Evolutionary conservation across 2,113 vertebrate species (phyloP), one percentile per base, ranked within the genome.

Genomic region (Syngnathus typhle): DNA sequence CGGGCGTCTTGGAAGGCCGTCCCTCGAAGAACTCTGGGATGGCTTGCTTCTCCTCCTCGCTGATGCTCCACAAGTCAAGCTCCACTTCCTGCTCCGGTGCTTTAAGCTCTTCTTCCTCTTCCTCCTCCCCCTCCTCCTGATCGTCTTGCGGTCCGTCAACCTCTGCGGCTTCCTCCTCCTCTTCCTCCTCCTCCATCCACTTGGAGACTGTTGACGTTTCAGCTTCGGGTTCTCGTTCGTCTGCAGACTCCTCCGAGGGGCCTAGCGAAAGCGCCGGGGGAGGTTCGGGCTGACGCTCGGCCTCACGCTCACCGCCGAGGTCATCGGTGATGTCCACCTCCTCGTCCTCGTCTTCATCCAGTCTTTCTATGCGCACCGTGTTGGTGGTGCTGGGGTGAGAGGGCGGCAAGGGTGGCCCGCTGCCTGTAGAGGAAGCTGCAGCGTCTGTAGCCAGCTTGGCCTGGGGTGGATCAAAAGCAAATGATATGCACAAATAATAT

Each of bases 1-100:
- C 96, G 3, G 97, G 96, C 19, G 96, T 99, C 88, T 99, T 99
- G 54, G 96, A 94, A 49, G 93, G 90, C 21, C 97, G 93, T 0
- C 97, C 96, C 72, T 99, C 96, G 84, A 99, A 99, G 86, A 99
- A 99, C 71, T 99, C 96, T 1, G 95, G 92, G 79, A 98, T 94
- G 44, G 96, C 96, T 88, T 98, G 95, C 69, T 96, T 99, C 86
- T 99, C 97, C 64, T 98, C 96, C 59, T 98, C 95, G 1, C 91
- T 88, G 74, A 99, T 93, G 67, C 73, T 61, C 61, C 83, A 90
- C 67, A 86, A 88, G 83, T 98, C 93, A 74, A 99, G 83, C 69
- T 92, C 85, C 13, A 94, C 85, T 86, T 99, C 97, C 54, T 96
- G 92, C 55, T 97, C 95, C 0, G 97, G 97, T 18, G 90, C 87